Evolutionary conservation across 1,140 invertebrate genomes (phyloP).

Genomic region (Drosophila lowei): DNA sequence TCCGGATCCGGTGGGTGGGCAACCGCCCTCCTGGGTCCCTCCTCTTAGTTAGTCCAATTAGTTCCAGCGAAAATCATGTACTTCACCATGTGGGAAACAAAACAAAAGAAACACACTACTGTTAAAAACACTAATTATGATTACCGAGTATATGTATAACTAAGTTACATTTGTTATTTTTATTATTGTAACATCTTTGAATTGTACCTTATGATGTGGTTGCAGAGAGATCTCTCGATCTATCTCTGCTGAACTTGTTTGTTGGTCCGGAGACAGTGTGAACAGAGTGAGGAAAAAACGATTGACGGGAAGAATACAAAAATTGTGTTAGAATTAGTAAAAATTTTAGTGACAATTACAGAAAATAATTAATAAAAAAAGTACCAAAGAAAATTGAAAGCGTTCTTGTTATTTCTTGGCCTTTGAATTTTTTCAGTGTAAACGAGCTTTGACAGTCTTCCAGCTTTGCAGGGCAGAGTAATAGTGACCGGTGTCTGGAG

Average conservation of each 20-base stretch:
- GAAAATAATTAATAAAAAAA: constrained; percentile 74
- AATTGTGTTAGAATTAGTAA: constrained; percentile 68
- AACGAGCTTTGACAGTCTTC: no score
- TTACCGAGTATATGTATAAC: constrained; percentile 32
- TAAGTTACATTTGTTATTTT: constrained; percentile 66
- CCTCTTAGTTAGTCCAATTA: constrained; percentile 73
- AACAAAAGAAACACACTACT: constrained; percentile 30
- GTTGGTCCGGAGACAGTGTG: constrained; percentile 50
- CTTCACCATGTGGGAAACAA: constrained; percentile 45
- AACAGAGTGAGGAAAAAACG: constrained; percentile 12
- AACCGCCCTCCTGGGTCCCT: constrained; percentile 23
- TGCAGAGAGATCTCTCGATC: constrained; percentile 21
- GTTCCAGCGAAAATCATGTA: constrained; percentile 64
- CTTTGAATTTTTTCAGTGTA: not conserved
- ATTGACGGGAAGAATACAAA: constrained; percentile 29
- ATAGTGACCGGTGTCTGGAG: constrained; percentile 1
- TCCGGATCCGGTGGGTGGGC: constrained; percentile 42
- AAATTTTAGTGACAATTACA: constrained; percentile 74
- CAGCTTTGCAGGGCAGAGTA: not conserved
- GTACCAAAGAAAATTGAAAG: constrained; percentile 64
- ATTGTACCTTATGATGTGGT: constrained; percentile 65
- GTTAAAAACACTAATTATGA: constrained; percentile 60
- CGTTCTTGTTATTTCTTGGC: not conserved
- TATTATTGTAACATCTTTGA: constrained; percentile 61
- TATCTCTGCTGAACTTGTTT: constrained; percentile 45